Conservation (phyloP, 1,140 invertebrate species). For the Scaptomyza graminum region DNA sequence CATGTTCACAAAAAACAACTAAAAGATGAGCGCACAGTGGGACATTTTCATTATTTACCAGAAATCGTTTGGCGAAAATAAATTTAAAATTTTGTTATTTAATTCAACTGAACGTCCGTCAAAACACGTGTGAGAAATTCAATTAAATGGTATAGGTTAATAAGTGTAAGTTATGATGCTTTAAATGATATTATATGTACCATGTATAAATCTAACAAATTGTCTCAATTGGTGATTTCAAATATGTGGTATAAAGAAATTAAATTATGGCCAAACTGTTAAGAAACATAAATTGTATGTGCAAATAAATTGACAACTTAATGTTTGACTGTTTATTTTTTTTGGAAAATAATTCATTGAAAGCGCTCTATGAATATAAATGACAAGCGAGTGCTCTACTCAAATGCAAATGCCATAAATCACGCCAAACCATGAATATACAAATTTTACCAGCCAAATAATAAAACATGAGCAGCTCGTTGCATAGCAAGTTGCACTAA, state of each 20-base stretch:
- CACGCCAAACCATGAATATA: slow-evolving; percentile 55
- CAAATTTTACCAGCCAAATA: slow-evolving; percentile 34
- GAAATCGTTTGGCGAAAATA: no score
- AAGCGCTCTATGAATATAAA: slow-evolving; percentile 46
- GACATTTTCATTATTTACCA: background rate
- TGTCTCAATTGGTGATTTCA: slow-evolving; percentile 9
- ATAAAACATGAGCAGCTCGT: slow-evolving; percentile 1
- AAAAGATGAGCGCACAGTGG: background rate
- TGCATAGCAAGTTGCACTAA: slow-evolving; percentile 1
- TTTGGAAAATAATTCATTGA: slow-evolving; percentile 35
- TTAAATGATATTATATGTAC: background rate
- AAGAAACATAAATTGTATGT: slow-evolving; percentile 6
- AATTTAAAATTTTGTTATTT: background rate
- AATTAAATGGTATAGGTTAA: slow-evolving; percentile 57
- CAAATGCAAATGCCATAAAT: slow-evolving; percentile 46
- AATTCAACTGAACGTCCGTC: background rate
- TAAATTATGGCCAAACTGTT: slow-evolving; percentile 14
- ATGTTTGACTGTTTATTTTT: slow-evolving; percentile 16
- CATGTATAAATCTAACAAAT: background rate
- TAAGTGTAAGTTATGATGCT: slow-evolving; percentile 37
- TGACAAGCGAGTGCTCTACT: slow-evolving; percentile 19
- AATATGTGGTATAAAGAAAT: slow-evolving; percentile 14
- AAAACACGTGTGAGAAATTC: slow-evolving; percentile 31
- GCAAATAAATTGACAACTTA: slow-evolving; percentile 34
- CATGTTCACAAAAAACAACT: background rate